A percentile compares a stretch with the other conserved stretches of the same genome.
Conservation (phyloP, 2,888 invertebrate genomes). For the Drosophila ezoana region DNA sequence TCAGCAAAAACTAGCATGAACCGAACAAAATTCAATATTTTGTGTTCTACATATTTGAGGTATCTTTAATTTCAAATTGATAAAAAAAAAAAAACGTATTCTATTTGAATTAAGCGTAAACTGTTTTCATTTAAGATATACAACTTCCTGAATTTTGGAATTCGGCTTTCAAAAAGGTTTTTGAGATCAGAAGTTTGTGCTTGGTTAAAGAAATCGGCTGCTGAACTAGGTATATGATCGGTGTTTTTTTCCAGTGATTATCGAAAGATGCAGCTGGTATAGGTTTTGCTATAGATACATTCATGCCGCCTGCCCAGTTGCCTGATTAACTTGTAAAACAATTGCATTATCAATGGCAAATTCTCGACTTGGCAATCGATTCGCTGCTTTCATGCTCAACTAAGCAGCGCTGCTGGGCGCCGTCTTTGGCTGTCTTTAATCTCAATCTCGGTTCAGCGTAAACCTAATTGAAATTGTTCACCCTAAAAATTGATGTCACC, state of each 20-base stretch:
- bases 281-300: background rate
- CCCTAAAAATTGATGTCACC: constrained; percentile 84
- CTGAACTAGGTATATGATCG: too few relatives aligned
- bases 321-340: constrained; percentile 31
- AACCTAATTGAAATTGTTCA: constrained; percentile 84
- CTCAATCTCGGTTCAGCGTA: constrained; percentile 71
- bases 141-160: too few relatives aligned
- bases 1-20: background rate
- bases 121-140: too few relatives aligned
- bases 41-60: too few relatives aligned
- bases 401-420: constrained; percentile 28
- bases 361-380: constrained; percentile 39
- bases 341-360: constrained; percentile 56
- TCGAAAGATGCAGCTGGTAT: background rate
- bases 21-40: too few relatives aligned
- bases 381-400: constrained; percentile 52
- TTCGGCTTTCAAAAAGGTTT: too few relatives aligned
- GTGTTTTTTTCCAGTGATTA: background rate
- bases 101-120: too few relatives aligned
- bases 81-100: too few relatives aligned
- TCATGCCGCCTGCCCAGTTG: background rate
- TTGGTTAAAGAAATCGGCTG: too few relatives aligned
- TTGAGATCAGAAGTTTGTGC: too few relatives aligned
- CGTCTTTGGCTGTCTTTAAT: constrained; percentile 57
- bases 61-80: too few relatives aligned